Evolutionary conservation across 92 coral and sea anemone genomes (phyloP), one percentile per base, ranked within the genome.

Genomic region (Ricordea florida): DNA sequence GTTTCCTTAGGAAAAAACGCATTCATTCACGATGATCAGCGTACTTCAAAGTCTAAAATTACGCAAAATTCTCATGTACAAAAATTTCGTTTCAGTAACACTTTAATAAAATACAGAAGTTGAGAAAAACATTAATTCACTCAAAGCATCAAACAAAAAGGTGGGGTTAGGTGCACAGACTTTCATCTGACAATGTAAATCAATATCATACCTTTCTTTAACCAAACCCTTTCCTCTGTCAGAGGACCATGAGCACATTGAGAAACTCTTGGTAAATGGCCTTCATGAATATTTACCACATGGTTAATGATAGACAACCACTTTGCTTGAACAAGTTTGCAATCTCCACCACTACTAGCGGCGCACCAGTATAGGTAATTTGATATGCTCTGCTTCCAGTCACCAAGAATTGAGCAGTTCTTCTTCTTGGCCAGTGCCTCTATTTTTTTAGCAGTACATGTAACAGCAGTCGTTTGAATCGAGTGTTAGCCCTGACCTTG

Each of bases 291-390:
- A 69, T 68, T 67, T 5, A 21, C 22, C 23, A 57, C 68, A 34
- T 79, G 85, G 18, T 79, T 79, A 4, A 31, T 7, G 14, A 68
- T 65, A 0, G 85, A 79, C 3, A 68, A 40, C 79, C 64, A 79
- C 49, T 79, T 79, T 3, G 69, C 85, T 20, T 70, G n/a, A 3
- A 79, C 85, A 49, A 35, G 77, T 17, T 79, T 16, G 17, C 70
- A 79, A 57, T 79, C 72, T 4, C 85, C 79, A 14, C 16, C 36
- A 38, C 79, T 79, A 51, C 78, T 79, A 14, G 85, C 71, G 59
- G 85, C 69, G 57, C 85, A 79, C 85, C 85, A 79, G 33, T 79
- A 79, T 18, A 69, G 26, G 21, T 79, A 72, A 27, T 79, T 79
- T 20, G 66, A 79, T 5, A 69, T 79, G 21, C 79, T 69, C 33